Evolutionary conservation across 2,888 invertebrate species (phyloP).

Genomic region (Agrochola circellaris): DNA sequence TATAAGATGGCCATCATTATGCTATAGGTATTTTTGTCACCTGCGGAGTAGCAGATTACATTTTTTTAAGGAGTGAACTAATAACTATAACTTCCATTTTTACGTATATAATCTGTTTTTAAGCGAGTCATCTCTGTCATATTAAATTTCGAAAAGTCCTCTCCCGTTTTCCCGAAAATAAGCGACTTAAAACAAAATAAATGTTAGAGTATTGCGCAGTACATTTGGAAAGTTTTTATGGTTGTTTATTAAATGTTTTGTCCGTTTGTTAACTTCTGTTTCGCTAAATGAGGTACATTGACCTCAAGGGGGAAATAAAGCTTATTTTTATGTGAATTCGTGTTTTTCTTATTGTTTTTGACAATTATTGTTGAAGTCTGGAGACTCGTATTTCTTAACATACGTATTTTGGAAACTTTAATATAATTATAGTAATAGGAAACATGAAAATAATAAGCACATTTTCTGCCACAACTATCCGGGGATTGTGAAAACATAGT

Average conservation of each 20-base stretch:
- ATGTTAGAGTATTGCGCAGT: constrained; percentile 38
- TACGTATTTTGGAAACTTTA: background rate
- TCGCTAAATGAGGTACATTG: constrained; percentile 37
- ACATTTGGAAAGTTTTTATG: constrained; percentile 57
- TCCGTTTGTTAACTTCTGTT: constrained; percentile 49
- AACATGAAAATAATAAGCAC: background rate
- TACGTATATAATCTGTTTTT: background rate
- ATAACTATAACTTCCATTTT: background rate
- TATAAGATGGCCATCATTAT: too few relatives aligned
- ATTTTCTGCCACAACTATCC: background rate
- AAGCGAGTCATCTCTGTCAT: background rate
- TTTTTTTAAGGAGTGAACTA: background rate
- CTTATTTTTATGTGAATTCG: constrained; percentile 25
- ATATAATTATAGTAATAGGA: too few relatives aligned
- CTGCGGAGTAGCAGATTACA: background rate
- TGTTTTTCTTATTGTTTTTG: constrained; percentile 9
- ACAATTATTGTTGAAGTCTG: background rate
- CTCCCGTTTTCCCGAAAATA: constrained; percentile 29
- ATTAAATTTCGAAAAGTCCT: constrained; percentile 16
- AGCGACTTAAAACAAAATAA: constrained; percentile 44
- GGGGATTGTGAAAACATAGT: background rate
- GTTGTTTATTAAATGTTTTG: constrained; percentile 62
- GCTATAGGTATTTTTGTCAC: background rate
- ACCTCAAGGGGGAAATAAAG: constrained; percentile 35
- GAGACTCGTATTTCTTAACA: background rate